phyloP scores from a whole-genome alignment of 2,888 invertebrate species.

The Molanna angustata region DNA sequence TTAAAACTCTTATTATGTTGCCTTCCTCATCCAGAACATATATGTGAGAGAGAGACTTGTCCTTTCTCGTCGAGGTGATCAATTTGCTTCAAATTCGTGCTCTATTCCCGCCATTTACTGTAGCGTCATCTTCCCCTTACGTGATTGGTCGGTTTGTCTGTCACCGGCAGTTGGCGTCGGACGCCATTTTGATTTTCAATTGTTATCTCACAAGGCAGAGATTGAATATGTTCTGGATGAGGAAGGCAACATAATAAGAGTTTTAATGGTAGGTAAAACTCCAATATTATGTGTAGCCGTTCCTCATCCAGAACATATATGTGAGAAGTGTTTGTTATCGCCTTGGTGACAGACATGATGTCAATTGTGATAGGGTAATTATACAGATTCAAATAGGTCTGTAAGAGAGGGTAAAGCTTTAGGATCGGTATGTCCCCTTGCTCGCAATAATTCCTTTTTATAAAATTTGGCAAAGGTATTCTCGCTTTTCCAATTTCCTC shows the following conservation, averaged over 20 bases:
- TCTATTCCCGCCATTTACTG: too few relatives aligned
- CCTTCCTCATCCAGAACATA: too few relatives aligned
- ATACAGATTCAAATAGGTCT: background rate
- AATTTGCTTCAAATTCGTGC: too few relatives aligned
- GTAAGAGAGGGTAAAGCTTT: background rate
- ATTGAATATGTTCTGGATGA: slow-evolving; percentile 6
- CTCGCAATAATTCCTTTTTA: background rate
- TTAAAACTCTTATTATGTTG: too few relatives aligned
- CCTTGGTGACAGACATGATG: slow-evolving; percentile 1
- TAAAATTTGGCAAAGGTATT: slow-evolving; percentile 1
- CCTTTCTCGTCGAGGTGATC: too few relatives aligned
- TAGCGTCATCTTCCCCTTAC: too few relatives aligned
- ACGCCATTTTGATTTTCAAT: slow-evolving; percentile 4
- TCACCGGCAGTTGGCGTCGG: background rate
- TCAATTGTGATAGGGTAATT: slow-evolving; percentile 1
- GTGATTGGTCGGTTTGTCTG: too few relatives aligned
- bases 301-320: slow-evolving; percentile 7
- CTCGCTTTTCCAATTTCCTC: slow-evolving; percentile 11
- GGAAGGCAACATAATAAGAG: slow-evolving; percentile 3
- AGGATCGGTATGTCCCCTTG: too few relatives aligned
- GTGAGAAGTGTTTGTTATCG: slow-evolving; percentile 7
- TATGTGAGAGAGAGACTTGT: too few relatives aligned
- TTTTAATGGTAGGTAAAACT: slow-evolving; percentile 7
- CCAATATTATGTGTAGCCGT: slow-evolving; percentile 4
- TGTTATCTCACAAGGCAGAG: slow-evolving; percentile 4